phyloP scores from a whole-genome alignment of 2,113 vertebrate genomes.

The Ptilorrhoa leucosticta region DNA sequence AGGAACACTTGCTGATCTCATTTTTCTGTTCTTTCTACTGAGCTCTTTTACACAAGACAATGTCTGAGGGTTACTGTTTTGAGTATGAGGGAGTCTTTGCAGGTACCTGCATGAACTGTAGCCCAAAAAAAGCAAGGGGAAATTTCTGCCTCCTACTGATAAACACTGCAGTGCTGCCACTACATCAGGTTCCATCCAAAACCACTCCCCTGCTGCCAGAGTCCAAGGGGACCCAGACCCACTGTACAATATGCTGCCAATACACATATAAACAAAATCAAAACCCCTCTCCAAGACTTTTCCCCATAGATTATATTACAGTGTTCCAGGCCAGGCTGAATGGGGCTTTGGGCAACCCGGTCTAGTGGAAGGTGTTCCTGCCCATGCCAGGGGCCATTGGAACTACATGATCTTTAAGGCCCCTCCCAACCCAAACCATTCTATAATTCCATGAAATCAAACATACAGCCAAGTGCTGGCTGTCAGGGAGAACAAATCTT shows the following conservation, averaged over 20 bases:
- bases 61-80: not conserved
- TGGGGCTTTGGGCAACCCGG: not conserved
- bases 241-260: not conserved
- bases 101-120: not conserved
- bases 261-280: not conserved
- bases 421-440: not conserved
- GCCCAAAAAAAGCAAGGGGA: not conserved
- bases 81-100: not conserved
- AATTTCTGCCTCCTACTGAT: not conserved
- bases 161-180: not conserved
- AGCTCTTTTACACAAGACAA: not conserved
- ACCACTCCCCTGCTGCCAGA: not conserved
- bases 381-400: not conserved
- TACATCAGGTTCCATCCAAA: not conserved
- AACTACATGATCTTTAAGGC: not conserved
- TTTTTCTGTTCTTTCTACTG: not conserved
- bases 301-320: not conserved
- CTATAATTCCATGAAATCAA: not conserved
- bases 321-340: not conserved
- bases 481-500: not conserved
- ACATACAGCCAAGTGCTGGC: not conserved
- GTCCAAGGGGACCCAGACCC: not conserved
- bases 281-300: not conserved
- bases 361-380: not conserved
- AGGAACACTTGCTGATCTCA: not conserved